A percentile compares a stretch with the other conserved stretches of the same genome.
These are phyloP conservation scores for Paraescarpia echinospica DNA, from an alignment of 1,140 invertebrate genomes.

Conservation along the genomic window DNA sequence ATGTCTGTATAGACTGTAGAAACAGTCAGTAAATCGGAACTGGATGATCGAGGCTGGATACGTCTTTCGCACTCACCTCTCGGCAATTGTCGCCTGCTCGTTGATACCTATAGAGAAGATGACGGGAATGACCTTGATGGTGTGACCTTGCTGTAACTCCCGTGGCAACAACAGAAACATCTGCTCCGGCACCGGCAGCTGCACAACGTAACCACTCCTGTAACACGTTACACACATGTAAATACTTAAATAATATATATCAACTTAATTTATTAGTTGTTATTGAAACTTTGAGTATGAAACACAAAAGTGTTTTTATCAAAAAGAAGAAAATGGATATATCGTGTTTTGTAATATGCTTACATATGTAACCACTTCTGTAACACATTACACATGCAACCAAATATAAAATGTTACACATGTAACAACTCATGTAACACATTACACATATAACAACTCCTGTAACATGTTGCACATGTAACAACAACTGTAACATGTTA, in stretches of 20 bases:
- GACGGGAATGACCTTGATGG: conserved; percentile 79
- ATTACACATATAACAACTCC: conserved; percentile 6
- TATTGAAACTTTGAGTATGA: too few relatives aligned
- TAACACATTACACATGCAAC: conserved; percentile 5
- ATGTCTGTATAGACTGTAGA: too few relatives aligned
- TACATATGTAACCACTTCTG: conserved; percentile 15
- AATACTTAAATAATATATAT: too few relatives aligned
- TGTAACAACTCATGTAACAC: too few relatives aligned
- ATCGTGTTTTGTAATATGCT: too few relatives aligned
- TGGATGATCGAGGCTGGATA: not conserved
- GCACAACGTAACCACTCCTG: conserved; percentile 20
- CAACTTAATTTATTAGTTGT: too few relatives aligned
- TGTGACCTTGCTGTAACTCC: conserved; percentile 43
- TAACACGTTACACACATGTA: conserved; percentile 10
- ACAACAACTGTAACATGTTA: not conserved
- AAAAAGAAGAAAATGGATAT: too few relatives aligned
- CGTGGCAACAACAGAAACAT: conserved; percentile 38
- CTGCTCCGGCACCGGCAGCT: conserved; percentile 37
- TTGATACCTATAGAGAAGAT: conserved; percentile 96
- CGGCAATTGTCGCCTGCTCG: conserved; percentile 85
- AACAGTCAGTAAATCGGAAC: not conserved
- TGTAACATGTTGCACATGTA: not conserved
- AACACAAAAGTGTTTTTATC: too few relatives aligned
- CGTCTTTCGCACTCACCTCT: conserved; percentile 63
- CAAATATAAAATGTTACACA: too few relatives aligned